Evolutionary conservation across 2,113 vertebrate genomes (phyloP).

Genomic region (Ascaphus truei): DNA sequence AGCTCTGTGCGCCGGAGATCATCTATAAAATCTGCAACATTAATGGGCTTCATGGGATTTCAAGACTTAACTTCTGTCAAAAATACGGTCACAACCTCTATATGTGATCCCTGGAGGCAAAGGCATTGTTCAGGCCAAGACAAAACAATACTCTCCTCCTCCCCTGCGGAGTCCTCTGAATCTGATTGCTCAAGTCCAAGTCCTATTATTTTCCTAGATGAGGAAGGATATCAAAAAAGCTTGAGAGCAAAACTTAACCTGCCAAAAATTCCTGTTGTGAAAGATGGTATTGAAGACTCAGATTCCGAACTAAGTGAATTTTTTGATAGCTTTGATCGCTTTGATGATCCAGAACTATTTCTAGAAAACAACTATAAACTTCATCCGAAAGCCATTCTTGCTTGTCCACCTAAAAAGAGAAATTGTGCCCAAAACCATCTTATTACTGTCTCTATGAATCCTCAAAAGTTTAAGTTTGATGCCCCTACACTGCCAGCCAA

Average conservation of each 20-base stretch:
- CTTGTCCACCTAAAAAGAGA: constrained; percentile 60
- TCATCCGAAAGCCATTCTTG: constrained; percentile 48
- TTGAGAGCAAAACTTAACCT: constrained; percentile 89
- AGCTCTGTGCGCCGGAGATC: constrained; percentile 63
- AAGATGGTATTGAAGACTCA: constrained; percentile 90
- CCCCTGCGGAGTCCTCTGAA: constrained; percentile 85
- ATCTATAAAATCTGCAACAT: constrained; percentile 54
- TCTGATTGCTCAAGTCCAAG: constrained; percentile 95
- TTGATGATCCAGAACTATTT: constrained; percentile 85
- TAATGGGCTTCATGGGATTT: constrained; percentile 51
- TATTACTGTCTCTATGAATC: constrained; percentile 77
- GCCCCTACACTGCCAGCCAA: constrained; percentile 83
- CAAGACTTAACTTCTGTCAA: constrained; percentile 68
- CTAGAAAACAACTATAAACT: constrained; percentile 57
- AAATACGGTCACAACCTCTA: constrained; percentile 63
- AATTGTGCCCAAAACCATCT: constrained; percentile 53
- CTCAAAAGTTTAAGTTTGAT: constrained; percentile 89
- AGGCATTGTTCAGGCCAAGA: constrained; percentile 65
- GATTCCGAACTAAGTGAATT: constrained; percentile 98
- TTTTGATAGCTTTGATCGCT: constrained; percentile 97
- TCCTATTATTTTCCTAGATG: constrained; percentile 95
- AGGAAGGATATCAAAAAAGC: constrained; percentile 95
- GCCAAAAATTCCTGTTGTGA: constrained; percentile 87
- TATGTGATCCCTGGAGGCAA: constrained; percentile 73
- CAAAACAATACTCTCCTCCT: constrained; percentile 60